These are phyloP conservation scores for Girardia tigrina DNA, from an alignment of 2,888 invertebrate species.

Conservation along the genomic window DNA sequence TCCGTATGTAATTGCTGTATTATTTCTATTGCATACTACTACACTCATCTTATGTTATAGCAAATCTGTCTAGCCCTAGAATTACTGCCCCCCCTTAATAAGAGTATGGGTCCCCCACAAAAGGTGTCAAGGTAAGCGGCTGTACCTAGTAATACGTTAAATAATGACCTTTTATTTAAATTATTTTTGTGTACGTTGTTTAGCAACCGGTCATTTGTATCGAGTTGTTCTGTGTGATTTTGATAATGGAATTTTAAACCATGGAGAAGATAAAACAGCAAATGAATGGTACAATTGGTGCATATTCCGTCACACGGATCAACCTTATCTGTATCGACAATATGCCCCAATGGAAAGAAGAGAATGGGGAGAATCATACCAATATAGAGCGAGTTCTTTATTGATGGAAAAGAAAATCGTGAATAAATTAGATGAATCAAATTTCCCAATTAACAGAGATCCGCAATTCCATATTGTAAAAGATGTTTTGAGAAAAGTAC, in stretches of 20 bases:
- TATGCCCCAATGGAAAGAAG: neutral
- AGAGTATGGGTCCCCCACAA: too few species aligned
- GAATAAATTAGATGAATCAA: neutral
- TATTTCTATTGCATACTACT: too few species aligned
- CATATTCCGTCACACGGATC: neutral
- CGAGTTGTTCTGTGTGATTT: conserved; percentile 12
- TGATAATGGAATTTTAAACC: neutral
- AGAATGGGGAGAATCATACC: neutral
- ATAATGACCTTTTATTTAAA: too few species aligned
- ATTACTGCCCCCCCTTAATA: too few species aligned
- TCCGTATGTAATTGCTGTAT: too few species aligned
- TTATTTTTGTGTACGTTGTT: too few species aligned
- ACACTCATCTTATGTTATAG: too few species aligned
- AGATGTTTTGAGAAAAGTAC: conserved; percentile 17
- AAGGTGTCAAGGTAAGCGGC: too few species aligned
- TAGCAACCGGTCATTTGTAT: neutral
- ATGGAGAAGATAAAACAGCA: neutral
- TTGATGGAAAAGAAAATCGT: neutral
- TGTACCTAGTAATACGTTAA: too few species aligned
- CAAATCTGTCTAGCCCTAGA: too few species aligned
- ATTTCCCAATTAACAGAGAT: neutral
- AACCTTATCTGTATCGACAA: conserved; percentile 10
- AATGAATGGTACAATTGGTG: conserved; percentile 18
- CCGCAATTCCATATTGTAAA: conserved; percentile 9
- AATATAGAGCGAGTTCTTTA: neutral